A percentile compares a stretch with the other conserved stretches of the same genome.
Evolutionary conservation across 2,113 vertebrate genomes (phyloP).

Genomic region (Nothocercus julius): DNA sequence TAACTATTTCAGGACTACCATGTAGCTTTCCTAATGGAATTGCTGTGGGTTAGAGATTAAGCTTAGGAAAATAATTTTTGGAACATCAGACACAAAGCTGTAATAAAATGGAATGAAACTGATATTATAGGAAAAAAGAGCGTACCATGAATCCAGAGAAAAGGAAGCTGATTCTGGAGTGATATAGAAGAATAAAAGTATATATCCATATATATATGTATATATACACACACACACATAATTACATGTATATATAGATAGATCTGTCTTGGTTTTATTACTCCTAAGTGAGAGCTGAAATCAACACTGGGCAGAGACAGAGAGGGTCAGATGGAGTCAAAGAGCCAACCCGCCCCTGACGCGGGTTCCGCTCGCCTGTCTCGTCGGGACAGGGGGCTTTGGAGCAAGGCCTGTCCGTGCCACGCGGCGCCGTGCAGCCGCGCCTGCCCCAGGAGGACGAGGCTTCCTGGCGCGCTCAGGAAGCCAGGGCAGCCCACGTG

Average conservation of each 20-base stretch:
- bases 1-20: constrained; percentile 46
- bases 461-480: not conserved
- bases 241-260: fast-evolving
- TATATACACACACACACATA: not conserved
- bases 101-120: constrained; percentile 46
- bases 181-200: not conserved
- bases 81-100: constrained; percentile 33
- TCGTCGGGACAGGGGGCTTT: too few relatives aligned
- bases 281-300: not conserved
- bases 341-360: too few relatives aligned
- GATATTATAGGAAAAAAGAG: not conserved
- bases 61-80: constrained; percentile 67
- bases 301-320: not conserved
- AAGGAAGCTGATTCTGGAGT: not conserved
- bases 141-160: not conserved
- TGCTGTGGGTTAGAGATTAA: constrained; percentile 55
- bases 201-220: not conserved
- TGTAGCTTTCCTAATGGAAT: constrained; percentile 1
- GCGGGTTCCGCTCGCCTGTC: too few relatives aligned
- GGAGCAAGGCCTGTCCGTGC: too few relatives aligned
- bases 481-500: not conserved
- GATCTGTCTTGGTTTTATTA: not conserved
- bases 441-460: too few relatives aligned
- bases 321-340: not conserved
- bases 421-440: too few relatives aligned